These are phyloP conservation scores for Troides aeacus DNA, from an alignment of 2,888 invertebrate species.

Conservation along the genomic window DNA sequence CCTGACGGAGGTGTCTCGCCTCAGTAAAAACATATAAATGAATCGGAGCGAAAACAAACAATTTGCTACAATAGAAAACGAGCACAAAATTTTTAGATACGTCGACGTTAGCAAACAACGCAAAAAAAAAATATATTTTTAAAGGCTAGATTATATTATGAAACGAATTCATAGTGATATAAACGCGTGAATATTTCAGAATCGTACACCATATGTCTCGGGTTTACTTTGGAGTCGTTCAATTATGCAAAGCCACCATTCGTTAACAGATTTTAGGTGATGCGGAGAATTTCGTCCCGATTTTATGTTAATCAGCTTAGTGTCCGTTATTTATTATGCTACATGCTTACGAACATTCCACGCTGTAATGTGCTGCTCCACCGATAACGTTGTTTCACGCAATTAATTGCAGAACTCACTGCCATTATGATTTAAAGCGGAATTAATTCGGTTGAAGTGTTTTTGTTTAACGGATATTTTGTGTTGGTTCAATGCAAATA, in stretches of 20 bases:
- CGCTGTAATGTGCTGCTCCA: slow-evolving; percentile 52
- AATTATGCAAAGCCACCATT: slow-evolving; percentile 78
- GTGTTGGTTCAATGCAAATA: slow-evolving; percentile 61
- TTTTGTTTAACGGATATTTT: slow-evolving; percentile 65
- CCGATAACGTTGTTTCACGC: slow-evolving; percentile 69
- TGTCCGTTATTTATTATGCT: slow-evolving; percentile 71
- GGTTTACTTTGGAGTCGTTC: slow-evolving; percentile 63
- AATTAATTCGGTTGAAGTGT: slow-evolving; percentile 57
- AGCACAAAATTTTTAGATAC: slow-evolving; percentile 22
- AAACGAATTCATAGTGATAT: slow-evolving; percentile 35
- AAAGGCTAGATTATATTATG: slow-evolving; percentile 35
- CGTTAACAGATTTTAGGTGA: slow-evolving; percentile 77
- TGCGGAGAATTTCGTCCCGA: slow-evolving; percentile 68
- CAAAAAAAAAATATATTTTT: slow-evolving; percentile 28
- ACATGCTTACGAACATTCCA: slow-evolving; percentile 66
- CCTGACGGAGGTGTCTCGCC: slow-evolving; percentile 1
- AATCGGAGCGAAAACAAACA: slow-evolving; percentile 28
- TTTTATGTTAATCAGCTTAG: slow-evolving; percentile 77
- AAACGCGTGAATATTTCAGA: slow-evolving; percentile 39
- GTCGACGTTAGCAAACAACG: slow-evolving; percentile 19
- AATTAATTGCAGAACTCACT: slow-evolving; percentile 73
- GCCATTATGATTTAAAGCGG: slow-evolving; percentile 62
- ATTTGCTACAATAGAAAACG: slow-evolving; percentile 27
- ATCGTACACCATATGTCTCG: slow-evolving; percentile 56
- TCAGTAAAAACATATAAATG: slow-evolving; percentile 22